Evolutionary conservation across 2,797 vertebrate genomes (phyloP), one percentile per base, ranked within the genome.

Genomic region (Balearica regulorum): DNA sequence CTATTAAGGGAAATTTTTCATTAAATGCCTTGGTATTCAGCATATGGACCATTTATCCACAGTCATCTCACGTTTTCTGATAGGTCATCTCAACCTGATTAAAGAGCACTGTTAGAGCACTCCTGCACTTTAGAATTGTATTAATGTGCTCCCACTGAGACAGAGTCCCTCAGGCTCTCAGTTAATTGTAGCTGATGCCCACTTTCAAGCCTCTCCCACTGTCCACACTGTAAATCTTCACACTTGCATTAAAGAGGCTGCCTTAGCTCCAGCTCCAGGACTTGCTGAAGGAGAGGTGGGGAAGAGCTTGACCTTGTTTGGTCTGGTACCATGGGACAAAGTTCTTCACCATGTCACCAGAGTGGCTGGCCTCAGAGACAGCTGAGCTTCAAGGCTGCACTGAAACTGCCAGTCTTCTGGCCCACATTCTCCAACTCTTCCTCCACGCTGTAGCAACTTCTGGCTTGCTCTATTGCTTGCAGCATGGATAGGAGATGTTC

Each of bases 1-100:
- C 90, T 75, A 83, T 90, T 94, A 83, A 44, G 75, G 77, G 62
- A 70, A 87, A 82, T 79, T 94, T 96, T 95, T 93, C 71, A 72
- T 84, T 73, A 95, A 95, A 79, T 85, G 65, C 51, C 41, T 92
- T 70, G 77, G 83, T 91, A 81, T 93, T 95, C 92, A 82, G 60
- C 82, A 48, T 87, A 60, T 75, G 86, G 85, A 65, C 69, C 33
- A 55, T 94, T 87, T 89, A 83, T 90, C 75, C 78, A 79, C 46
- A 83, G 77, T 44, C 80, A 54, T 82, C 73, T 92, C 60, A 82
- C 82, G 33, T 93, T 83, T 83, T 83, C 65, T 93, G 72, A 83
- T 89, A 70, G 88, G 91, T 85, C 78, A 79, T 28, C 78, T 83
- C 76, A 54, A 22, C 39, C 71, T 89, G 85, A 73, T 87, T 88